Evolutionary conservation across 2,888 invertebrate species (phyloP), one percentile per base, ranked within the genome.

Genomic region (Busseola fusca): DNA sequence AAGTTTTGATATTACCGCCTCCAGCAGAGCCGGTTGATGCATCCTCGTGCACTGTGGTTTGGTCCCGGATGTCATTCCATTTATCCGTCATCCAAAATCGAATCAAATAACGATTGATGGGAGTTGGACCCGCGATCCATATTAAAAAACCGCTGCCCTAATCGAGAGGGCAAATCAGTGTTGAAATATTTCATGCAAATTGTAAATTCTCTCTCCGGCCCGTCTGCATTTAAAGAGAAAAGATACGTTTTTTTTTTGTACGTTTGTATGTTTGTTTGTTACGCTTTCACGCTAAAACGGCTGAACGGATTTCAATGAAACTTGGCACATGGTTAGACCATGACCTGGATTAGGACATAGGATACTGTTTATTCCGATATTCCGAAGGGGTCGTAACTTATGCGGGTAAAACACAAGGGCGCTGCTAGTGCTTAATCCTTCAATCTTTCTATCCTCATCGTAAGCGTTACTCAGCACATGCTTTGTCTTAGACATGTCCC

Each of bases 101-200:
- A 66, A 68, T 68, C 50, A 68, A 27, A 27, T 14, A 6, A 40
- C n/a, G 34, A 66, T 68, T 27, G 50, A 40, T 40, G 37, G 45
- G 34, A 34, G 14, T 16, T 21, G 5, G 34, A 25, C 21, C 48
- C 48, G 62, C 27, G 21, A 16, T n/a, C 16, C 16, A 45, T 34
- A 37, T 67, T 37, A 16, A 37, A n/a, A 34, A 27, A 25, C 10
- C 67, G 3, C 34, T 25, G 34, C 10, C 21, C 45, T 48, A 34
- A 34, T 34, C 16, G 25, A 34, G 34, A 45, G 10, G 10, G 34
- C 1, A 21, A 21, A 66, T 25, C 18, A 34, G 9, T 34, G 16
- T 63, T 34, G 3, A 12, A 54, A 18, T 37, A 25, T 54, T 27
- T 37, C 21, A 21, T 56, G 16, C 27, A 30, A 30, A 30, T 18